These are phyloP conservation scores for Gymnorhina tibicen DNA, from an alignment of 2,113 vertebrate genomes.

Conservation along the genomic window DNA sequence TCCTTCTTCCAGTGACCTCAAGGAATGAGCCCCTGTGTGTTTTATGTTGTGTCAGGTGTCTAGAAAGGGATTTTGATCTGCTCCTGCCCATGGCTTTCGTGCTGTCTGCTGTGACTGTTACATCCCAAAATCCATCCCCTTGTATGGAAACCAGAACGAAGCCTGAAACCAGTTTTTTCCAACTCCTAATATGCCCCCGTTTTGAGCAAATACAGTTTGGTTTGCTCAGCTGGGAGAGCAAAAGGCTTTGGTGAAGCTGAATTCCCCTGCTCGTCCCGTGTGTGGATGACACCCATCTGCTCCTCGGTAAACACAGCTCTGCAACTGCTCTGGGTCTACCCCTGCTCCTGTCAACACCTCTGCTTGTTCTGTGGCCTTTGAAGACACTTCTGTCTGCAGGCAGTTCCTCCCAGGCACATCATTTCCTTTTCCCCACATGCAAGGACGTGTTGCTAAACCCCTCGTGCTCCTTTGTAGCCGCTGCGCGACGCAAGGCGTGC, in stretches of 20 bases:
- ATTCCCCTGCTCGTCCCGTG: background rate
- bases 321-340: background rate
- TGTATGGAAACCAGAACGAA: background rate
- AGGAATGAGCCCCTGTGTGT: background rate
- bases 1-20: background rate
- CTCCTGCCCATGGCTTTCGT: background rate
- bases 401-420: conserved; percentile 16
- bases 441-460: background rate
- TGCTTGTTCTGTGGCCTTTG: background rate
- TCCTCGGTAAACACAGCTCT: background rate
- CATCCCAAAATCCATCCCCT: background rate
- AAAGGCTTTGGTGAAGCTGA: background rate
- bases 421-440: background rate
- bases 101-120: background rate
- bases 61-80: background rate
- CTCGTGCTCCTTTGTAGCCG: background rate
- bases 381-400: conserved; percentile 9
- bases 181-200: background rate
- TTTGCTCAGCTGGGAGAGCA: conserved; percentile 20
- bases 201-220: background rate
- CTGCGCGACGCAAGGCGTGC: background rate
- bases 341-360: conserved; percentile 31
- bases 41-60: background rate
- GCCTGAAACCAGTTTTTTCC: background rate
- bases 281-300: background rate